Percentiles rank a stretch among this genome's conserved stretches.
phyloP scores from a whole-genome alignment of 2,888 invertebrate genomes.

The Bibio marci region DNA sequence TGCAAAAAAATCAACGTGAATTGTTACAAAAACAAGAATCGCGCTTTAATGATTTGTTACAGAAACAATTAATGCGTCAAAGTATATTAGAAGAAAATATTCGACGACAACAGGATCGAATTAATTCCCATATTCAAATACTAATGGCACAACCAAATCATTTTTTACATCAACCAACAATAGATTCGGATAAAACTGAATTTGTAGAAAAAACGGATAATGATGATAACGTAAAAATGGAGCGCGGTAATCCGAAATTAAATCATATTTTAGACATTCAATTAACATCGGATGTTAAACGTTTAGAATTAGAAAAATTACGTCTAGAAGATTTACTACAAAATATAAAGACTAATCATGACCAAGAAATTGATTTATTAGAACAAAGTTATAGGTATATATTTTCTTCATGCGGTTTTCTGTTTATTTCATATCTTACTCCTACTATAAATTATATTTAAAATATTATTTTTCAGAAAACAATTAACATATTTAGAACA shows the following conservation, averaged over 20 bases:
- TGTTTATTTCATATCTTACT: no score
- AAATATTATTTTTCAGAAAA: no score
- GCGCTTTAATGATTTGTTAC: conserved; percentile 22
- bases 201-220: background rate
- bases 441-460: no score
- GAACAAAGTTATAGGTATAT: conserved; percentile 25
- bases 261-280: conserved; percentile 12
- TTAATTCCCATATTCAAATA: conserved; percentile 23
- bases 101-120: conserved; percentile 25
- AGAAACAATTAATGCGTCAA: conserved; percentile 25
- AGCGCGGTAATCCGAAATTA: background rate
- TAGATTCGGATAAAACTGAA: background rate
- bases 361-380: conserved; percentile 27
- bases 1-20: conserved; percentile 24
- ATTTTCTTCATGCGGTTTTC: no score
- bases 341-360: conserved; percentile 25
- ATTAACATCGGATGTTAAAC: conserved; percentile 19
- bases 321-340: conserved; percentile 26
- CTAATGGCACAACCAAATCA: conserved; percentile 22
- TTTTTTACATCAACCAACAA: background rate
- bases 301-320: conserved; percentile 24
- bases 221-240: conserved; percentile 3
- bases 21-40: conserved; percentile 21
- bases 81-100: conserved; percentile 25
- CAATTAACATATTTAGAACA: conserved; percentile 24